phyloP scores from a whole-genome alignment of 2,113 vertebrate genomes.

The Charadrius vociferus region DNA sequence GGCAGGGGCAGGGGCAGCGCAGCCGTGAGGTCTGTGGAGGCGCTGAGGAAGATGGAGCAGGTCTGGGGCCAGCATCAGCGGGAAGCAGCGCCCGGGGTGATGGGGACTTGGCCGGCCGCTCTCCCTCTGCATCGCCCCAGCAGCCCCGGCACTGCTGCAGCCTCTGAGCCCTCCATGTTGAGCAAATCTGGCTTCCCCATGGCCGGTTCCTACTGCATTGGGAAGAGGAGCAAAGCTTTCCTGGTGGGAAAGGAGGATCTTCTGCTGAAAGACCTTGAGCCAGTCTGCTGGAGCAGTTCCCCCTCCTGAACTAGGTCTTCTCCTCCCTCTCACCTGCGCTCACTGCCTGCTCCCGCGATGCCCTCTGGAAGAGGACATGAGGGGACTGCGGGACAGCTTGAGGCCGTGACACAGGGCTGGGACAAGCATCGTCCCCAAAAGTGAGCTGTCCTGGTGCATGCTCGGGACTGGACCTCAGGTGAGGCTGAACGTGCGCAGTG shows the following conservation, averaged over 20 bases:
- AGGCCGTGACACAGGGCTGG: accelerated
- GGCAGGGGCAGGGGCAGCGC: background rate
- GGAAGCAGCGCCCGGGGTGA: background rate
- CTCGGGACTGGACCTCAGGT: background rate
- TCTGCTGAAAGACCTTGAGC: background rate
- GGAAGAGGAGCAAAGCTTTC: background rate
- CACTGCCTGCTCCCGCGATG: accelerated
- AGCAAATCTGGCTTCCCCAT: background rate
- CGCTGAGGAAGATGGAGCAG: background rate
- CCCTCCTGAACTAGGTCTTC: background rate
- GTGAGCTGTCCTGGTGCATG: background rate
- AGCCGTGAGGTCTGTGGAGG: accelerated
- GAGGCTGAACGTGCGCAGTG: background rate
- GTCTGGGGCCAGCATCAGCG: background rate
- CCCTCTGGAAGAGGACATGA: no score
- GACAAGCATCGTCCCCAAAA: background rate
- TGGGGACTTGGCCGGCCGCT: background rate
- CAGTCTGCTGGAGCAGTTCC: background rate
- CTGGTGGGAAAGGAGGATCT: background rate
- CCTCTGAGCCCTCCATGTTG: background rate
- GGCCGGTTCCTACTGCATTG: background rate
- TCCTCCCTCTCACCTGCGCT: background rate
- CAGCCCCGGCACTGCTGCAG: background rate
- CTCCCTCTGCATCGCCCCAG: background rate
- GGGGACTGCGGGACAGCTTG: accelerated